Percentiles rank a stretch among this genome's conserved stretches.
phyloP scores from a whole-genome alignment of 1,140 invertebrate species.

The Leptopilina boulardi region DNA sequence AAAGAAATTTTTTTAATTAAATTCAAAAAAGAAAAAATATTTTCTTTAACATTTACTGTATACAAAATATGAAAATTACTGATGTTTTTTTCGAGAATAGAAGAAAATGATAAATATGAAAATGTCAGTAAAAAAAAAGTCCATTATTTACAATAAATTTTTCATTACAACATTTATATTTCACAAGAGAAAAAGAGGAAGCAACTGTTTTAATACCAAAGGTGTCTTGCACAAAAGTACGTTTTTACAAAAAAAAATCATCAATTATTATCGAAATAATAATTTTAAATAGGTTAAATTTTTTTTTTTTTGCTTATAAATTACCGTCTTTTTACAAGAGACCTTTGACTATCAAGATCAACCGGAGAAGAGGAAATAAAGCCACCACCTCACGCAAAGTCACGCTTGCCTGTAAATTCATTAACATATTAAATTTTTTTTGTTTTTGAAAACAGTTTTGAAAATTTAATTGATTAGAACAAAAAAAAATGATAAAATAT shows the following conservation, averaged over 20 bases:
- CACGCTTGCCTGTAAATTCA: slow-evolving; percentile 58
- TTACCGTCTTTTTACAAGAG: slow-evolving; percentile 44
- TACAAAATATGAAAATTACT: too few species aligned
- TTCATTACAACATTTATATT: neutral
- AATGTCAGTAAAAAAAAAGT: neutral
- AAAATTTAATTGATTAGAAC: neutral
- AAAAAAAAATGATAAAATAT: neutral
- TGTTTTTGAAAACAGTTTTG: neutral
- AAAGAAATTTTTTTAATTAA: too few species aligned
- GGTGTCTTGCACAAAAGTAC: slow-evolving; percentile 33
- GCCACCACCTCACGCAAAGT: slow-evolving; percentile 57
- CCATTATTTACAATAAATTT: neutral
- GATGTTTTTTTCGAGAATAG: neutral
- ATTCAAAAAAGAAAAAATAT: too few species aligned
- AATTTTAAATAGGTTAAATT: slow-evolving; percentile 6
- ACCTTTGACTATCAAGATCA: slow-evolving; percentile 36
- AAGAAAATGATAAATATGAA: slow-evolving; percentile 10
- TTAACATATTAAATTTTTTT: slow-evolving; percentile 30
- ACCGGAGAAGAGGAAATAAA: slow-evolving; percentile 50
- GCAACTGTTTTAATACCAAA: slow-evolving; percentile 18
- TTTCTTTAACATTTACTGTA: too few species aligned
- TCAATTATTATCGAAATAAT: slow-evolving; percentile 37
- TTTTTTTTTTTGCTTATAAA: neutral
- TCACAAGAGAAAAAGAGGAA: slow-evolving; percentile 23
- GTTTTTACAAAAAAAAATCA: neutral